Percentiles rank a stretch among this genome's conserved stretches.
Evolutionary conservation across 2,888 invertebrate genomes (phyloP).

Genomic region (Seira sanloemensis): DNA sequence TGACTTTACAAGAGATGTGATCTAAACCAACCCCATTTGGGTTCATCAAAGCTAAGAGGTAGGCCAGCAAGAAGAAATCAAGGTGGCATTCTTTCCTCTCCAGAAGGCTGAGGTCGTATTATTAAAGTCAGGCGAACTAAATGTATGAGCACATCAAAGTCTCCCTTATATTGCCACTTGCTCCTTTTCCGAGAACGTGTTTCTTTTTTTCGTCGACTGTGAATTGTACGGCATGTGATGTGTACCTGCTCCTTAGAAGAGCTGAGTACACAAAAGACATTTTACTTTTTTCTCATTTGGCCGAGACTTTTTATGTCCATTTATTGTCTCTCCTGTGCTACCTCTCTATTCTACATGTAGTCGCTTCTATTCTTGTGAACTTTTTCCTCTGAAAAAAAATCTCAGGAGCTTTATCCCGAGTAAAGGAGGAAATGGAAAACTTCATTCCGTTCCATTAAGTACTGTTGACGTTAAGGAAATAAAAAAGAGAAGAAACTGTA

Average conservation of each 20-base stretch:
- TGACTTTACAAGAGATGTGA: too few relatives aligned
- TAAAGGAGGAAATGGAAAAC: constrained; percentile 22
- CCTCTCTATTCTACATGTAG: not conserved
- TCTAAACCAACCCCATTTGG: too few relatives aligned
- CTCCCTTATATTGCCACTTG: constrained; percentile 10
- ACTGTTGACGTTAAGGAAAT: constrained; percentile 30
- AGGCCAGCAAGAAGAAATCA: not conserved
- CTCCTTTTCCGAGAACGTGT: not conserved
- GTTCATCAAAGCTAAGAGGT: too few relatives aligned
- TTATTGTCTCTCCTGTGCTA: not conserved
- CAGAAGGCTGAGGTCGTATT: too few relatives aligned
- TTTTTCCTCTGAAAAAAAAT: constrained; percentile 26
- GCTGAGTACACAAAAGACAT: constrained; percentile 12
- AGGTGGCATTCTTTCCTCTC: constrained; percentile 11
- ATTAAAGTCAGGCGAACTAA: constrained; percentile 16
- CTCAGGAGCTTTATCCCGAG: constrained; percentile 25
- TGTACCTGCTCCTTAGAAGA: too few relatives aligned
- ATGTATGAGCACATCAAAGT: constrained; percentile 19
- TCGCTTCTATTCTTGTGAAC: too few relatives aligned
- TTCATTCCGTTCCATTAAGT: constrained; percentile 55
- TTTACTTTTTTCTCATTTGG: constrained; percentile 38
- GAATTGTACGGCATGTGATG: too few relatives aligned
- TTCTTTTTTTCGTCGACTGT: constrained; percentile 22
- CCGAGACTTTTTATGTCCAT: constrained; percentile 32
- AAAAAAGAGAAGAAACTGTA: constrained; percentile 27